Conservation (phyloP, 2,797 vertebrate genomes). For the Sebastes cheni region DNA sequence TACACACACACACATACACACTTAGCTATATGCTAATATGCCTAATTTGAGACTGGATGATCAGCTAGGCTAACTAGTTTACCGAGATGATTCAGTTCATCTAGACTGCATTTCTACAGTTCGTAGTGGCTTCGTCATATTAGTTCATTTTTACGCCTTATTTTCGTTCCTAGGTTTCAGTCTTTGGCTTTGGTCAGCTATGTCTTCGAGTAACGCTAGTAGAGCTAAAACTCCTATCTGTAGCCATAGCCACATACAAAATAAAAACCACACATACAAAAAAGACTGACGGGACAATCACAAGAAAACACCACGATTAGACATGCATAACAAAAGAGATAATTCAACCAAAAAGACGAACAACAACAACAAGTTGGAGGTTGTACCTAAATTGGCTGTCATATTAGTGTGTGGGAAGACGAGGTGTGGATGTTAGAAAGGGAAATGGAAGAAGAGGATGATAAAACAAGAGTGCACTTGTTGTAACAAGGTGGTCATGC, state of each 20-base stretch:
- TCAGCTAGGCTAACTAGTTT: background rate
- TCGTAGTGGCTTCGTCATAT: background rate
- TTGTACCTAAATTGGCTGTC: constrained; percentile 52
- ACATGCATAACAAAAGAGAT: constrained; percentile 66
- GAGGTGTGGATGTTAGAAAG: constrained; percentile 57
- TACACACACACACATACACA: too few species aligned
- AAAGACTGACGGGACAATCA: constrained; percentile 62
- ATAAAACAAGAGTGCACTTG: constrained; percentile 36
- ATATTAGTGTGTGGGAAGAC: constrained; percentile 59
- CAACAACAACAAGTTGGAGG: constrained; percentile 52
- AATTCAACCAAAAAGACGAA: constrained; percentile 47
- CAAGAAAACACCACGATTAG: constrained; percentile 50
- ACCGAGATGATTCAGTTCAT: background rate
- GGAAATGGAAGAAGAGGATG: constrained; percentile 45
- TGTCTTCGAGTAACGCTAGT: background rate
- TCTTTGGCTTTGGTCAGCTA: background rate
- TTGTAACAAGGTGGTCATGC: constrained; percentile 39
- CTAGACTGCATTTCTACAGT: background rate
- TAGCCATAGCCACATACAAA: constrained; percentile 13
- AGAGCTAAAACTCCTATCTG: background rate
- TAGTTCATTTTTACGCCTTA: background rate
- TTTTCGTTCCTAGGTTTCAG: background rate
- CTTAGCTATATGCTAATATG: background rate
- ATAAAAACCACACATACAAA: constrained; percentile 44
- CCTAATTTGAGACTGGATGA: background rate